Percentiles rank a stretch among this genome's conserved stretches.
Evolutionary conservation across 92 coral and sea anemone species (phyloP).

Genomic region (Zoanthus solanderi): DNA sequence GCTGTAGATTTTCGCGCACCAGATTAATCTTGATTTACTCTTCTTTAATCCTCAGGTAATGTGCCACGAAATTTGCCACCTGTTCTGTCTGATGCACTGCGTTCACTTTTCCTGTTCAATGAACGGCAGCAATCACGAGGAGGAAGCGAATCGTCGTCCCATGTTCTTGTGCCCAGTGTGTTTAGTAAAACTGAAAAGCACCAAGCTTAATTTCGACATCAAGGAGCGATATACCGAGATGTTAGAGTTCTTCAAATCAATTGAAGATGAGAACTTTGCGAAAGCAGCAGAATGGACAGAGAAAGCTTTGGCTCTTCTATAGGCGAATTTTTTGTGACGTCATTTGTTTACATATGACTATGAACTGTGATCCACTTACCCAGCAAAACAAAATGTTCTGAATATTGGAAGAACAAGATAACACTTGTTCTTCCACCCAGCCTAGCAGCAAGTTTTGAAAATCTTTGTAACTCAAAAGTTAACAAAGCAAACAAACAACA

Average conservation of each 20-base stretch:
- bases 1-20: background rate
- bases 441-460: no score
- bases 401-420: no score
- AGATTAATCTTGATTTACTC: background rate
- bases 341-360: no score
- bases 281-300: slow-evolving; percentile 46
- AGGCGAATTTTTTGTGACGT: background rate
- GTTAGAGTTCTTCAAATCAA: slow-evolving; percentile 53
- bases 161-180: slow-evolving; percentile 67
- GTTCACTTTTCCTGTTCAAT: slow-evolving; percentile 56
- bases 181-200: slow-evolving; percentile 49
- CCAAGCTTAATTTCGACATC: slow-evolving; percentile 35
- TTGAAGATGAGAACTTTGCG: slow-evolving; percentile 62
- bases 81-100: slow-evolving; percentile 60
- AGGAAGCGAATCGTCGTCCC: slow-evolving; percentile 57
- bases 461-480: no score
- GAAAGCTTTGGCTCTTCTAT: slow-evolving; percentile 26
- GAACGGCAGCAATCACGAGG: slow-evolving; percentile 67
- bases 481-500: no score
- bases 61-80: slow-evolving; percentile 65
- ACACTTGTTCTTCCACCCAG: no score
- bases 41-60: slow-evolving; percentile 46
- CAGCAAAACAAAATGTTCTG: no score
- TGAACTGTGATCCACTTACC: no score
- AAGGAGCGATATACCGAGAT: slow-evolving; percentile 55